phyloP scores from a whole-genome alignment of 1,140 invertebrate genomes.

The Lucilia cuprina region DNA sequence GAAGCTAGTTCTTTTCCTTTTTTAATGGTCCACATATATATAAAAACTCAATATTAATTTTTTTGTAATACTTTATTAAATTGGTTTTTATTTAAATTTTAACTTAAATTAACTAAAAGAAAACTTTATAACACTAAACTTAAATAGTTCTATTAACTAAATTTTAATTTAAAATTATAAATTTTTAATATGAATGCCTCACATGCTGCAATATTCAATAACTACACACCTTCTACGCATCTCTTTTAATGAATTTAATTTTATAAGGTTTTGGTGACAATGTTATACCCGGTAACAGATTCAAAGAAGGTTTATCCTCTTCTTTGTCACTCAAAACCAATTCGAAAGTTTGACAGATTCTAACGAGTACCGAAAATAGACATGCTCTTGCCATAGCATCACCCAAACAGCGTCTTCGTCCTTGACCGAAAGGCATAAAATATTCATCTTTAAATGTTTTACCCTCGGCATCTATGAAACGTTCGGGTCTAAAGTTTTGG shows the following conservation, averaged over 20 bases:
- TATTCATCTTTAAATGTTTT: constrained; percentile 60
- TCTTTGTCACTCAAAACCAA: constrained; percentile 21
- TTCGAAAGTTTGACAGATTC: constrained; percentile 70
- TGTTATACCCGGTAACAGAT: constrained; percentile 57
- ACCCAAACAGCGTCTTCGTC: constrained; percentile 77
- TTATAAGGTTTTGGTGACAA: constrained; percentile 61
- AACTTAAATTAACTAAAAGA: background rate
- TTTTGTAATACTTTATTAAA: background rate
- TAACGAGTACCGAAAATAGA: constrained; percentile 76
- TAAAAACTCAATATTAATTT: too few species aligned
- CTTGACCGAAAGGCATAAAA: constrained; percentile 74
- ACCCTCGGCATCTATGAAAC: constrained; percentile 66
- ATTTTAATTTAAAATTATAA: too few species aligned
- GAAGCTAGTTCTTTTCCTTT: too few species aligned
- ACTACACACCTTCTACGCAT: too few species aligned
- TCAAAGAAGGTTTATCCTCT: constrained; percentile 46
- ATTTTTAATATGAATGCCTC: background rate
- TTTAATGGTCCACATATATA: too few species aligned
- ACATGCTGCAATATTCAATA: background rate
- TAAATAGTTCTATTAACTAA: too few species aligned
- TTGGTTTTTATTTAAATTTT: background rate
- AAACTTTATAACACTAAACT: background rate
- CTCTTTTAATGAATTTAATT: constrained; percentile 52
- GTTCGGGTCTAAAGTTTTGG: constrained; percentile 74
- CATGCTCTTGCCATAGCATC: constrained; percentile 76